These are phyloP conservation scores for Hypsibius dujardini DNA, from an alignment of 1,140 invertebrate genomes.

Conservation along the genomic window DNA sequence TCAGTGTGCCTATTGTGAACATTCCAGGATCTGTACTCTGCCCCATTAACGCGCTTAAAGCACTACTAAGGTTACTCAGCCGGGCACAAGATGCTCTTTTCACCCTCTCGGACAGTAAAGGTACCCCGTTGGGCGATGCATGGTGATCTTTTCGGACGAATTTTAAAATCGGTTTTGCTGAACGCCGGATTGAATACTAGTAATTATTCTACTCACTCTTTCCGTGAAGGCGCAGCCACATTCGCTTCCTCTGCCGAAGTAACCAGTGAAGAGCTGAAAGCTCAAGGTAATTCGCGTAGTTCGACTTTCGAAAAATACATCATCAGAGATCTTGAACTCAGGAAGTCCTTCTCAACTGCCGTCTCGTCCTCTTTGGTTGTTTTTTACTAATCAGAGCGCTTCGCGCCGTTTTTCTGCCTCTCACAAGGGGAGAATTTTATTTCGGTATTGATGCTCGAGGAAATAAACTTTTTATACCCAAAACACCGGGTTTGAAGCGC, in stretches of 20 bases:
- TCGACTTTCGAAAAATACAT: too few relatives aligned
- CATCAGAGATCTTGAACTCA: too few relatives aligned
- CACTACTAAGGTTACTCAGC: background rate
- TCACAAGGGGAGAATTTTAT: too few relatives aligned
- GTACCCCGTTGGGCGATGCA: background rate
- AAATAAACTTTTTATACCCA: too few relatives aligned
- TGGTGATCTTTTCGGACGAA: background rate
- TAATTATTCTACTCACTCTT: constrained; percentile 1
- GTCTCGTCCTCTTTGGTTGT: too few relatives aligned
- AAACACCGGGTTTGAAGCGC: too few relatives aligned
- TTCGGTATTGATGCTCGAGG: too few relatives aligned
- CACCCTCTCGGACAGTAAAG: background rate
- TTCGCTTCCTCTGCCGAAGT: background rate
- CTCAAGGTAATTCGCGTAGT: background rate
- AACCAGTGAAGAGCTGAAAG: background rate
- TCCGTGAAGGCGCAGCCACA: background rate
- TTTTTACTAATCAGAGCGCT: too few relatives aligned
- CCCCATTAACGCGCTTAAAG: background rate
- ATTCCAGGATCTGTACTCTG: background rate
- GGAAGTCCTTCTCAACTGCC: too few relatives aligned
- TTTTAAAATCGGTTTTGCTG: background rate
- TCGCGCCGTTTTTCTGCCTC: too few relatives aligned
- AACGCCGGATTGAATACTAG: background rate
- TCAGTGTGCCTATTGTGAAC: background rate
- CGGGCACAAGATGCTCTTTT: background rate